A percentile compares a stretch with the other conserved stretches of the same genome.
These are phyloP conservation scores for Poeciliopsis prolifica DNA, from an alignment of 2,113 vertebrate genomes.

Conservation along the genomic window DNA sequence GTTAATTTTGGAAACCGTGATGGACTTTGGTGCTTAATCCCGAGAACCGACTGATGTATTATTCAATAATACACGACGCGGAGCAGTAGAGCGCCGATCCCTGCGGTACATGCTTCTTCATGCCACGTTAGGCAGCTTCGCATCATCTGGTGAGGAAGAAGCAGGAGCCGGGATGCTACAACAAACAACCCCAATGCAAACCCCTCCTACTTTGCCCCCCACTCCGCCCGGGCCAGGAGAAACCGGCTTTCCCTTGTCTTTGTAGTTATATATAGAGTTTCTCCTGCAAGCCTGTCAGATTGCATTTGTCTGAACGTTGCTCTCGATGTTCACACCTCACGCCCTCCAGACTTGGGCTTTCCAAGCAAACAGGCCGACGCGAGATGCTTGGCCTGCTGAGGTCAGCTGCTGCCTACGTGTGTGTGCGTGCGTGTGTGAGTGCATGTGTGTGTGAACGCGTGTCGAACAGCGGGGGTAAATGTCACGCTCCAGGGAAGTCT, in stretches of 20 bases:
- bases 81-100: conserved; percentile 3
- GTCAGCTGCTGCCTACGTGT: conserved; percentile 38
- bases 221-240: conserved; percentile 10
- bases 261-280: conserved; percentile 73
- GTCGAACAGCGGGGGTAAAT: conserved; percentile 26
- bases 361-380: conserved; percentile 32
- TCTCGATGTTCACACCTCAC: conserved; percentile 65
- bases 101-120: conserved; percentile 3
- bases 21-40: neutral
- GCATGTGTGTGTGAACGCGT: too few relatives aligned
- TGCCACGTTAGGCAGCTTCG: conserved; percentile 21
- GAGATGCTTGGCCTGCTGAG: conserved; percentile 55
- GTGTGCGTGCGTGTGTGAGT: neutral
- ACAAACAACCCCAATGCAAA: conserved; percentile 25
- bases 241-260: conserved; percentile 51
- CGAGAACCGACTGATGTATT: conserved; percentile 11
- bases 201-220: neutral
- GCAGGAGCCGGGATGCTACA: conserved; percentile 29
- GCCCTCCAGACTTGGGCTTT: conserved; percentile 42
- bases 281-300: conserved; percentile 64
- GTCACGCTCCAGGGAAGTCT: conserved; percentile 45
- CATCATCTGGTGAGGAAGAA: conserved; percentile 2
- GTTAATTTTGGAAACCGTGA: neutral
- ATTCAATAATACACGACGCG: conserved; percentile 10
- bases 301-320: conserved; percentile 60